These are phyloP conservation scores for Ammodytes dubius DNA, from an alignment of 2,113 vertebrate species.

Conservation along the genomic window DNA sequence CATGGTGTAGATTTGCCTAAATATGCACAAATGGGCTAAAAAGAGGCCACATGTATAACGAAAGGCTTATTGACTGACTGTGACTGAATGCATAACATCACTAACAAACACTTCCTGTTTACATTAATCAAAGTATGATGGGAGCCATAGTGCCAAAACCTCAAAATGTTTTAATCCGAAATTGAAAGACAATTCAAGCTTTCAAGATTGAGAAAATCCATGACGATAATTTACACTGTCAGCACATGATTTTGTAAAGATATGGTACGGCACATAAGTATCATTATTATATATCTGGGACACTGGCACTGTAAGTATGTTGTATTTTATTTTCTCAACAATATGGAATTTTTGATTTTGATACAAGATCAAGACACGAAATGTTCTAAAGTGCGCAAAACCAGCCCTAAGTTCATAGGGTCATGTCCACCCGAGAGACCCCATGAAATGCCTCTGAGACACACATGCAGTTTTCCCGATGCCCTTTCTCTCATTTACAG, in stretches of 20 bases:
- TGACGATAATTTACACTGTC: neutral
- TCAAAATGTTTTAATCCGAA: neutral
- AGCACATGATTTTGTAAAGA: neutral
- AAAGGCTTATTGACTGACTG: neutral
- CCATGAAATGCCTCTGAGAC: constrained; percentile 13
- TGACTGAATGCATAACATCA: neutral
- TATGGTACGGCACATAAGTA: neutral
- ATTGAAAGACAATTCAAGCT: neutral
- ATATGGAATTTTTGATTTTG: no score
- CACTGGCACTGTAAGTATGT: no score
- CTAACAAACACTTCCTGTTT: neutral
- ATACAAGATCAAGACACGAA: no score
- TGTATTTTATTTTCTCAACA: no score
- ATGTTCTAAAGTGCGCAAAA: no score
- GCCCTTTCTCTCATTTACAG: constrained; percentile 8
- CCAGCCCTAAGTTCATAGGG: neutral
- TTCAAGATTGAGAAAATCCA: neutral
- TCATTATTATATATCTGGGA: no score
- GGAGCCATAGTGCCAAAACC: neutral
- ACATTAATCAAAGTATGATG: neutral
- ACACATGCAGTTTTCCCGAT: neutral
- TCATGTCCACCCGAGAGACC: constrained; percentile 16
- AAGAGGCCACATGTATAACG: neutral
- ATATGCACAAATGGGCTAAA: neutral
- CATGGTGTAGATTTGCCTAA: neutral